Percentiles rank a stretch among this genome's conserved stretches.
phyloP scores from a whole-genome alignment of 92 coral and sea anemone genomes.

The Phenganax marumi region DNA sequence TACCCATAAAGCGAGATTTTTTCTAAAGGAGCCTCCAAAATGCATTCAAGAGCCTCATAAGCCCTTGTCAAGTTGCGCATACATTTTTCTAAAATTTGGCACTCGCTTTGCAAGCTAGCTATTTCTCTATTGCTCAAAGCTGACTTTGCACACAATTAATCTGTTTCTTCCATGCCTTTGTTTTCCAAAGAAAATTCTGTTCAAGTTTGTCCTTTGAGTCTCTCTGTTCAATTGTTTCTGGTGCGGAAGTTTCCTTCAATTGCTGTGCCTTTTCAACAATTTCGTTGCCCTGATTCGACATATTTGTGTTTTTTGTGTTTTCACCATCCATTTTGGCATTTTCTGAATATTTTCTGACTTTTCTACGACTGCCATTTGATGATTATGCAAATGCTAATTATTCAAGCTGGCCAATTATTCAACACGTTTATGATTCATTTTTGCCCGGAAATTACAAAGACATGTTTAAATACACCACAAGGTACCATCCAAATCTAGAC shows the following conservation, averaged over 20 bases:
- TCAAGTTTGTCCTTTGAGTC: not conserved
- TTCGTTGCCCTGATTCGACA: not conserved
- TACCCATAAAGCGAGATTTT: slow-evolving; percentile 32
- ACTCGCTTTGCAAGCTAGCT: slow-evolving; percentile 19
- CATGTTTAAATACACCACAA: not conserved
- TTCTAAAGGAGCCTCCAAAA: slow-evolving; percentile 23
- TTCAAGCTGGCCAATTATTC: not conserved
- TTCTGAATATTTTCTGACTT: not conserved
- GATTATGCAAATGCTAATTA: not conserved
- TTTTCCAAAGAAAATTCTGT: not conserved
- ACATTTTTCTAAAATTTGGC: slow-evolving; percentile 31
- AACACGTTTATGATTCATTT: not conserved
- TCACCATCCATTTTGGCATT: not conserved
- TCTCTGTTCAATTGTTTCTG: not conserved
- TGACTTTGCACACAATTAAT: slow-evolving; percentile 22
- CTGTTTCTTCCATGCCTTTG: slow-evolving; percentile 45
- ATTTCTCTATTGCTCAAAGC: slow-evolving; percentile 30
- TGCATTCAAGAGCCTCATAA: slow-evolving; percentile 35
- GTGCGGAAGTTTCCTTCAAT: not conserved
- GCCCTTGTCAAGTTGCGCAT: slow-evolving; percentile 13
- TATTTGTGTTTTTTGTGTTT: not conserved
- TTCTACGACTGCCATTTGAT: not conserved
- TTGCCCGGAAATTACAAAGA: not conserved
- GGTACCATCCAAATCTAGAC: not conserved
- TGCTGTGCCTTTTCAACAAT: not conserved